Base-by-base conservation (phyloP, 2,888 invertebrate genomes). In the Malthinus flaveolus region DNA sequence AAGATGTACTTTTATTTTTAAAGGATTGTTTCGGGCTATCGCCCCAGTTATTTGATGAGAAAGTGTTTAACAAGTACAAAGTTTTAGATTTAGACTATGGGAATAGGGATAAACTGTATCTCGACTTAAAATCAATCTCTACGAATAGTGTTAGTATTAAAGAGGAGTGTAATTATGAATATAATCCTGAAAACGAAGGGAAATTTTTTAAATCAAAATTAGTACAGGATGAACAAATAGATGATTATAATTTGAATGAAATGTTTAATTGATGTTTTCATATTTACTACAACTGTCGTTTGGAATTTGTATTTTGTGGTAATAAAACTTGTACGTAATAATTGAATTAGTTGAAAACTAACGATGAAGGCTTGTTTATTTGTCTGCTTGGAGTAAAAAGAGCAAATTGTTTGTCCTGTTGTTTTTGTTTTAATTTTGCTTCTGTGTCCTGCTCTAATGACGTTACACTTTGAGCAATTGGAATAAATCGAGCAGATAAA, bases 1-100 rank as follows among this genome's bases (percentile, higher is more conserved):
- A 84, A 50, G 82, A 84, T 68, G 90, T 94, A 23, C 80, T 91
- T 63, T 79, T 85, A 15, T 95, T 87, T 81, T 79, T 95, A 56
- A 73, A 82, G 49, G 75, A 85, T 49, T 79, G 86, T 75, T 85
- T 87, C 65, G 71, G 77, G 68, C 70, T 85, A 57, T 74, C 66
- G 59, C 81, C 83, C 33, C 70, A 74, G 50, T 61, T 73, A 36
- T 77, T 68, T 67, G 59, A 70, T 57, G 33, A 37, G 11, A 68
- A 73, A 42, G 56, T 66, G 31, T 78, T 74, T 66, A 55, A 58
- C 9, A 61, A 66, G 56, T 62, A 63, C 50, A 47, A 63, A 33
- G 55, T 62, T 36, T 50, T 73, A 37, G 44, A 65, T 63, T 50
- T 73, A 52, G 63, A 72, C 68, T 77, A 74, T 68, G 45, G 34